phyloP scores from a whole-genome alignment of 1,140 invertebrate species.

The Drosophila azteca region DNA sequence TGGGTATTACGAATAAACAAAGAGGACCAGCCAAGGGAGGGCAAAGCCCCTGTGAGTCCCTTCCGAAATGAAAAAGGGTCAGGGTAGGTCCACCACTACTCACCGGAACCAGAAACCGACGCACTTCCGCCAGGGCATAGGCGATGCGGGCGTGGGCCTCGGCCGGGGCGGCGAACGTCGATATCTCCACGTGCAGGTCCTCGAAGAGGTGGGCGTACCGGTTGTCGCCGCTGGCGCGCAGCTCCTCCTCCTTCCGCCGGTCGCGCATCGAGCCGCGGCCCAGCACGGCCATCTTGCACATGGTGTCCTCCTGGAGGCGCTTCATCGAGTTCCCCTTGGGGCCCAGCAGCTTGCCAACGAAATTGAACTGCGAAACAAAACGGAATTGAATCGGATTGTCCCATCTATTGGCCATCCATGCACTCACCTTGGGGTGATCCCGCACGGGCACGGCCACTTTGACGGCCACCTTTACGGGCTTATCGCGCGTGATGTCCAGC shows the following conservation, averaged over 20 bases:
- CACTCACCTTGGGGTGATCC: constrained; percentile 91
- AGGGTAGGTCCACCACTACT: constrained; percentile 65
- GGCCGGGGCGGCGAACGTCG: constrained; percentile 92
- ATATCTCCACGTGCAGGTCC: constrained; percentile 95
- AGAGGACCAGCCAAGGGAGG: neutral
- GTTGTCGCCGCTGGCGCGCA: constrained; percentile 91
- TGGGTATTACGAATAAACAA: constrained; percentile 59
- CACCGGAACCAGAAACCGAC: constrained; percentile 89
- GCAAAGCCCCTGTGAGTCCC: neutral
- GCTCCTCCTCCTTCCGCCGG: constrained; percentile 94
- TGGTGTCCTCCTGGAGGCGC: constrained; percentile 94
- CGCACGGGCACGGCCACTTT: constrained; percentile 91
- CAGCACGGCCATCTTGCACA: constrained; percentile 96
- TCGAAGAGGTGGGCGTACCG: constrained; percentile 95
- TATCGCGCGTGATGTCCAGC: constrained; percentile 92
- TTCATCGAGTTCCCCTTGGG: constrained; percentile 96
- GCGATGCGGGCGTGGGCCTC: constrained; percentile 95
- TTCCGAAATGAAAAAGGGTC: neutral
- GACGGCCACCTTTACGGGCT: constrained; percentile 91
- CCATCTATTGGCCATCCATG: constrained; percentile 26
- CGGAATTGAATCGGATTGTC: neutral
- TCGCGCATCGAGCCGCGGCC: constrained; percentile 96
- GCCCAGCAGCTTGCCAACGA: constrained; percentile 95
- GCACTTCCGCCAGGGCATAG: constrained; percentile 91
- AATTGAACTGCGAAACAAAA: constrained; percentile 90